A percentile compares a stretch with the other conserved stretches of the same genome.
Evolutionary conservation across 2,113 vertebrate genomes (phyloP).

Genomic region (Ovibos moschatus): DNA sequence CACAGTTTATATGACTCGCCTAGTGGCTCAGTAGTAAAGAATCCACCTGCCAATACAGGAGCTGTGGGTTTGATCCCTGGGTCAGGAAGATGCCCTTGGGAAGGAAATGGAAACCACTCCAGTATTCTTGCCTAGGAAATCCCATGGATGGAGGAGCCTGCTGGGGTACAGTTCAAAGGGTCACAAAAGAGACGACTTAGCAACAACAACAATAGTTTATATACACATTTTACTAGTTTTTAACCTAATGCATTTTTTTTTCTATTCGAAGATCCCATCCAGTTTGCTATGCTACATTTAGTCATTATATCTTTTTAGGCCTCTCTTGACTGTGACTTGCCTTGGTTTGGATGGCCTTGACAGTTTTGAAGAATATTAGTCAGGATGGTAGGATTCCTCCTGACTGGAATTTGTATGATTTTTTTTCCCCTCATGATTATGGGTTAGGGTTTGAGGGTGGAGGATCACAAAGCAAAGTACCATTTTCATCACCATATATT

Average conservation of each 20-base stretch:
- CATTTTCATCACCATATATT: background rate
- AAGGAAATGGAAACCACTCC: background rate
- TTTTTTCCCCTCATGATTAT: background rate
- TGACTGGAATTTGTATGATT: background rate
- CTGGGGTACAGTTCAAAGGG: background rate
- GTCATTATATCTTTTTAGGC: background rate
- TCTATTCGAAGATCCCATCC: background rate
- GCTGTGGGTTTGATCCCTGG: background rate
- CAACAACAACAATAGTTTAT: background rate
- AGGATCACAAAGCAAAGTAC: background rate
- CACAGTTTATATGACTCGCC: background rate
- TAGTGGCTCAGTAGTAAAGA: background rate
- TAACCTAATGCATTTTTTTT: background rate
- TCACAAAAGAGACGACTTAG: background rate
- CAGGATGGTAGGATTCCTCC: background rate
- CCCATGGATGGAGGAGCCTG: background rate
- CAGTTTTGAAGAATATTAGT: background rate
- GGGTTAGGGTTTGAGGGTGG: background rate
- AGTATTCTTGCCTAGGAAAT: background rate
- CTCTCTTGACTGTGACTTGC: background rate
- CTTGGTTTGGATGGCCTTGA: background rate
- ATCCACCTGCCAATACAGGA: background rate
- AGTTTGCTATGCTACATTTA: background rate
- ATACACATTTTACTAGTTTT: background rate
- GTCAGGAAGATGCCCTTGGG: background rate